Percentiles rank a stretch among this genome's conserved stretches.
These are phyloP conservation scores for Vipera latastei DNA, from an alignment of 2,797 vertebrate genomes.

Conservation along the genomic window DNA sequence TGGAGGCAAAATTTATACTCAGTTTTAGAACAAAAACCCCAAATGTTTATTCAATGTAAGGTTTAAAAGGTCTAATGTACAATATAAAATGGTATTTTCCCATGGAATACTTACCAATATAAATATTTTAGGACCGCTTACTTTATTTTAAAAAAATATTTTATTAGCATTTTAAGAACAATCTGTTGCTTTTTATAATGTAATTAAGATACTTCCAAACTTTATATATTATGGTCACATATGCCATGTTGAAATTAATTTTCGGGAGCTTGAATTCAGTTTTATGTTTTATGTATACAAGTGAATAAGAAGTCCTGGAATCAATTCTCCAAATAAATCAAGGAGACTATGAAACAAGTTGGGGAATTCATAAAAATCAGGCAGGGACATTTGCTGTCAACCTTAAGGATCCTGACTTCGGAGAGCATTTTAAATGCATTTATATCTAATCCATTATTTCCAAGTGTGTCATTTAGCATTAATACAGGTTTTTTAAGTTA, in stretches of 20 bases:
- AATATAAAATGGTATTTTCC: background rate
- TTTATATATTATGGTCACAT: background rate
- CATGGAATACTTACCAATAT: background rate
- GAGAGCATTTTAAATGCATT: background rate
- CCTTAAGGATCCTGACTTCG: background rate
- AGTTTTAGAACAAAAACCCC: background rate
- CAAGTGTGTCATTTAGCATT: background rate
- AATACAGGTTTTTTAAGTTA: background rate
- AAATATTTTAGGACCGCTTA: rapidly evolving
- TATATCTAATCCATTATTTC: background rate
- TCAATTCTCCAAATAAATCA: background rate
- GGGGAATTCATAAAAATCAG: background rate
- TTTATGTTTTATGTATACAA: background rate
- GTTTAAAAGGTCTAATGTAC: background rate
- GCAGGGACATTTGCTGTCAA: background rate
- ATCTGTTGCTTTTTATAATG: background rate
- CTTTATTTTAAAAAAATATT: background rate
- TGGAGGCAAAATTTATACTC: slow-evolving; percentile 1
- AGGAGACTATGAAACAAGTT: background rate
- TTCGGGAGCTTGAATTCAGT: background rate
- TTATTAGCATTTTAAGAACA: background rate
- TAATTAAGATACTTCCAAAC: background rate
- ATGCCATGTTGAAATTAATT: background rate
- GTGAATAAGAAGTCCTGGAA: background rate
- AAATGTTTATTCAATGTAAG: background rate